phyloP scores from a whole-genome alignment of 2,113 vertebrate genomes.

The Lathamus discolor region DNA sequence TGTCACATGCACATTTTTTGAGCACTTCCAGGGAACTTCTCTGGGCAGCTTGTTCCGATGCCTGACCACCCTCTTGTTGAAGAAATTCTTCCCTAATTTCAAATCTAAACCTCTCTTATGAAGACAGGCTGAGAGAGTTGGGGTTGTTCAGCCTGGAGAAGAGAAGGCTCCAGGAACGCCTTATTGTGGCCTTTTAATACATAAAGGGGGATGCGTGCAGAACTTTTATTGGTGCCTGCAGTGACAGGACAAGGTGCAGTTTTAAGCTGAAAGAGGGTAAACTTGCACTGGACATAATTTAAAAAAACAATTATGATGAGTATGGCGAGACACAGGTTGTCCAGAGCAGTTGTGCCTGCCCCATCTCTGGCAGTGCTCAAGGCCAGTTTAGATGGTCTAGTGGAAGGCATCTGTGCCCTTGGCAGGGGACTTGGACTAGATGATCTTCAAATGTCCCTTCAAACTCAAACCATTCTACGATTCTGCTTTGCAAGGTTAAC shows the following conservation, averaged over 20 bases:
- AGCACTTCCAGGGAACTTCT: background rate
- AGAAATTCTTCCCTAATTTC: background rate
- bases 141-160: background rate
- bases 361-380: background rate
- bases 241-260: background rate
- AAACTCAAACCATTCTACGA: background rate
- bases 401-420: background rate
- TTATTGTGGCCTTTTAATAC: background rate
- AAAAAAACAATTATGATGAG: rapidly evolving
- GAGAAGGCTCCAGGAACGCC: background rate
- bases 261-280: background rate
- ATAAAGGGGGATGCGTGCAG: background rate
- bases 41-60: background rate
- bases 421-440: background rate
- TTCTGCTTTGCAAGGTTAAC: background rate
- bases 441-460: background rate
- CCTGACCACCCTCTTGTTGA: background rate
- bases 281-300: background rate
- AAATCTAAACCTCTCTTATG: background rate
- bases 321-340: background rate
- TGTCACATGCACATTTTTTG: background rate
- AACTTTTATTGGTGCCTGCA: background rate
- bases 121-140: background rate
- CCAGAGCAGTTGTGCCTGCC: background rate
- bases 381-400: background rate